Percentiles rank a stretch among this genome's conserved stretches.
Conservation (phyloP, 2,113 vertebrate genomes). For the Tapirus terrestris region DNA sequence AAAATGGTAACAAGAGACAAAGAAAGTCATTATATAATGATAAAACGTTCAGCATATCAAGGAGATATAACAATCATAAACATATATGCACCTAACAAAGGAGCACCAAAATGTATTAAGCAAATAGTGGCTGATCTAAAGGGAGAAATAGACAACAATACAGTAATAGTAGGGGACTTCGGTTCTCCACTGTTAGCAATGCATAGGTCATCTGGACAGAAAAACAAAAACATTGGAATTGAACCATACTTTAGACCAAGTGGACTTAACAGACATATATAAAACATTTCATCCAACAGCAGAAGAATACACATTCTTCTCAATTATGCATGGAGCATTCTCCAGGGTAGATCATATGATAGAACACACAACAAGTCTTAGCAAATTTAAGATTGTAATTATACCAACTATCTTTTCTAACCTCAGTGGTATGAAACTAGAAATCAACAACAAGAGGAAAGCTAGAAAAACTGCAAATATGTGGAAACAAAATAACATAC, state of each 20-base stretch:
- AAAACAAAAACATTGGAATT: not conserved
- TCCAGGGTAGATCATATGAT: not conserved
- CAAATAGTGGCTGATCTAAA: not conserved
- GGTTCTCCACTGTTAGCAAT: not conserved
- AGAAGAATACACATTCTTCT: not conserved
- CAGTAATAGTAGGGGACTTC: not conserved
- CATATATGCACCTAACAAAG: not conserved
- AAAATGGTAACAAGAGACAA: not conserved
- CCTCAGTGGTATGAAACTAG: not conserved
- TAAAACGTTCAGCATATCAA: not conserved
- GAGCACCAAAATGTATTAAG: not conserved
- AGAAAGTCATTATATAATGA: not conserved
- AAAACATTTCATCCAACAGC: not conserved
- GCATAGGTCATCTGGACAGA: not conserved
- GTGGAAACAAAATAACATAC: not conserved
- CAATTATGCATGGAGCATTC: no score
- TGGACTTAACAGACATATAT: not conserved
- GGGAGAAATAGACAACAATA: not conserved
- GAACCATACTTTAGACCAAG: not conserved
- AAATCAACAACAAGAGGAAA: not conserved
- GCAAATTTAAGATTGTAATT: not conserved
- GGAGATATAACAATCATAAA: not conserved
- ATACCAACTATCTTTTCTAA: not conserved
- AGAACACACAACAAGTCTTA: not conserved
- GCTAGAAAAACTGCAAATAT: not conserved